Conservation (phyloP, 2,797 vertebrate genomes). For the Tarsius wallacei region DNA sequence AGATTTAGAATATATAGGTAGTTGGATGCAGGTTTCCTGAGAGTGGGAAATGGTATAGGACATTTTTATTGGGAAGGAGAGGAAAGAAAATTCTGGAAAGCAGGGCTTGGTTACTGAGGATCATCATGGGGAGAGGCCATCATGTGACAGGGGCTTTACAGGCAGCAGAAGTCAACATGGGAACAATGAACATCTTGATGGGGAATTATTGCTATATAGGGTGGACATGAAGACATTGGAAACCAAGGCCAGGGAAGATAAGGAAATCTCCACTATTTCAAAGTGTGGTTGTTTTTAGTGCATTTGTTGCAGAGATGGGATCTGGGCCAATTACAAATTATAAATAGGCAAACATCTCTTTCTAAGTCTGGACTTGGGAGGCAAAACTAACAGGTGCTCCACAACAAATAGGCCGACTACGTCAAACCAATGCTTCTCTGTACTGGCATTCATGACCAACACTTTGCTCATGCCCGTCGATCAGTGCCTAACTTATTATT, state of each 20-base stretch:
- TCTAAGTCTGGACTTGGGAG: not conserved
- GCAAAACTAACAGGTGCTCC: not conserved
- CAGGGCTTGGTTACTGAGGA: not conserved
- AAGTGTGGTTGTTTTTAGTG: not conserved
- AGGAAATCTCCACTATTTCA: not conserved
- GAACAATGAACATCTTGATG: not conserved
- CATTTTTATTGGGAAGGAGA: constrained; percentile 10
- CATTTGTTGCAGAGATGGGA: not conserved
- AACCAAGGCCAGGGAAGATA: not conserved
- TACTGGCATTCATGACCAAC: no score
- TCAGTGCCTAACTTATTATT: not conserved
- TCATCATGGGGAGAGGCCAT: not conserved
- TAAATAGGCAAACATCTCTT: not conserved
- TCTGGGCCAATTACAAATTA: not conserved
- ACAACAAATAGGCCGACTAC: not conserved
- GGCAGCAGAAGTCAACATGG: not conserved
- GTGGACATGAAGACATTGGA: not conserved
- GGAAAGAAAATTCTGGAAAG: not conserved
- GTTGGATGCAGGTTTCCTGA: not conserved
- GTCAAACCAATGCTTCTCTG: not conserved
- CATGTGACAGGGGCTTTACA: accelerated
- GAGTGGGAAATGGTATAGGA: not conserved
- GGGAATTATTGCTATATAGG: not conserved
- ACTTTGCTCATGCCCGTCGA: not conserved
- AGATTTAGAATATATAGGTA: not conserved